Conservation (phyloP, 2,113 vertebrate species). For the Sciurus niger region DNA sequence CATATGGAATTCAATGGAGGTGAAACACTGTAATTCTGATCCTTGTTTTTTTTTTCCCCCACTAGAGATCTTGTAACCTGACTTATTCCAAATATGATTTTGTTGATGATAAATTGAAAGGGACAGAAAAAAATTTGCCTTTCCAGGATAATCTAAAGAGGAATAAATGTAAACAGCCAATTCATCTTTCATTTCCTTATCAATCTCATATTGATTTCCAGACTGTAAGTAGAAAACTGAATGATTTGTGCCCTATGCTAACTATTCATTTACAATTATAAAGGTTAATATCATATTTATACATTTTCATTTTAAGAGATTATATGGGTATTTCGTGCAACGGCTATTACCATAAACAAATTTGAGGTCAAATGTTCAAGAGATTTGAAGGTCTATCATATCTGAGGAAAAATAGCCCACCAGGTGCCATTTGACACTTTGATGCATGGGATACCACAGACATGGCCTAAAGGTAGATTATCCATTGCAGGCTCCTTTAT, state of each 20-base stretch:
- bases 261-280: not conserved
- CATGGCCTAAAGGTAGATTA: no score
- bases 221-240: not conserved
- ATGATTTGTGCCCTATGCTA: not conserved
- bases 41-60: not conserved
- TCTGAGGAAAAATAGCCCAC: not conserved
- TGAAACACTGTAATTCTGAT: no score
- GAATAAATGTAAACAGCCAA: not conserved
- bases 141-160: slow-evolving; percentile 23
- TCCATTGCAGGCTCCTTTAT: not conserved
- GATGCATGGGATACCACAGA: not conserved
- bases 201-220: slow-evolving; percentile 29
- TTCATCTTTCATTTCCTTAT: slow-evolving; percentile 30
- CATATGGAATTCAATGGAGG: no score
- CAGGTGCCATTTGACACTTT: not conserved
- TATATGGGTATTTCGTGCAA: slow-evolving; percentile 16
- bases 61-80: slow-evolving; percentile 22
- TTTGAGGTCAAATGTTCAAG: not conserved
- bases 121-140: not conserved
- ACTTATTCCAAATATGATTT: slow-evolving; percentile 50
- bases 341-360: not conserved
- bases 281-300: slow-evolving; percentile 1
- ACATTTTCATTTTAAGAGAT: not conserved
- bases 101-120: slow-evolving; percentile 10
- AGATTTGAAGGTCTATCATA: not conserved